Evolutionary conservation across 2,888 invertebrate genomes (phyloP).

Genomic region (Drosophila borealis): DNA sequence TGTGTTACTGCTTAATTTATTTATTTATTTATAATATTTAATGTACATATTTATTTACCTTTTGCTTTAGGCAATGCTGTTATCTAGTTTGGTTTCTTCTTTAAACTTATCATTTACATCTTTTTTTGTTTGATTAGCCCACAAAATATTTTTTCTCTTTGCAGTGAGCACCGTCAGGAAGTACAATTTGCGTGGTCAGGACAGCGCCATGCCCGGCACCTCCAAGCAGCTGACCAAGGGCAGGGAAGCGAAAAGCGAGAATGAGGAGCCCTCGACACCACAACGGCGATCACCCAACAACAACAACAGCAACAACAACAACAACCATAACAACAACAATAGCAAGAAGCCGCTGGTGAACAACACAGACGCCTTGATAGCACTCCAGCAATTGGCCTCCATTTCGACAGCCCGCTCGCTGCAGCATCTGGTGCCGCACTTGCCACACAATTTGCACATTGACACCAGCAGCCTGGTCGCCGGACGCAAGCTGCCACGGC

Average conservation of each 20-base stretch:
- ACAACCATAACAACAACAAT: constrained; percentile 17
- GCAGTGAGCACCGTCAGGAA: constrained; percentile 49
- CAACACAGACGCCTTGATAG: constrained; percentile 79
- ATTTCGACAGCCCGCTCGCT: constrained; percentile 79
- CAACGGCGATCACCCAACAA: constrained; percentile 18
- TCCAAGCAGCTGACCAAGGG: constrained; percentile 37
- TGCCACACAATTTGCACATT: constrained; percentile 75
- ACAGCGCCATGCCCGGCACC: constrained; percentile 35
- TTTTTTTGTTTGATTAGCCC: constrained; percentile 65
- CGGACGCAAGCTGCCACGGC: constrained; percentile 72
- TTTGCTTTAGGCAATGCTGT: constrained; percentile 31
- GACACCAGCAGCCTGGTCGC: constrained; percentile 69
- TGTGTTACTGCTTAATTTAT: constrained; percentile 13
- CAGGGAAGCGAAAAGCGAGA: constrained; percentile 52
- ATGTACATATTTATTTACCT: constrained; percentile 14
- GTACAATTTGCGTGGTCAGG: constrained; percentile 60
- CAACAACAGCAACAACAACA: constrained; percentile 9
- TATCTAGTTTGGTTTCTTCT: constrained; percentile 9
- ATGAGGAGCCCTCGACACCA: constrained; percentile 54
- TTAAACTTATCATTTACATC: constrained; percentile 46
- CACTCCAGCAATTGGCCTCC: constrained; percentile 83
- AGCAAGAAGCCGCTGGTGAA: constrained; percentile 47
- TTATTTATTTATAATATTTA: constrained; percentile 14
- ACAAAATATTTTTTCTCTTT: constrained; percentile 50
- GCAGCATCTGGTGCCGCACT: constrained; percentile 76